These are phyloP conservation scores for Phrynocephalus guinanensis DNA, from an alignment of 2,797 vertebrate species.

Conservation along the genomic window DNA sequence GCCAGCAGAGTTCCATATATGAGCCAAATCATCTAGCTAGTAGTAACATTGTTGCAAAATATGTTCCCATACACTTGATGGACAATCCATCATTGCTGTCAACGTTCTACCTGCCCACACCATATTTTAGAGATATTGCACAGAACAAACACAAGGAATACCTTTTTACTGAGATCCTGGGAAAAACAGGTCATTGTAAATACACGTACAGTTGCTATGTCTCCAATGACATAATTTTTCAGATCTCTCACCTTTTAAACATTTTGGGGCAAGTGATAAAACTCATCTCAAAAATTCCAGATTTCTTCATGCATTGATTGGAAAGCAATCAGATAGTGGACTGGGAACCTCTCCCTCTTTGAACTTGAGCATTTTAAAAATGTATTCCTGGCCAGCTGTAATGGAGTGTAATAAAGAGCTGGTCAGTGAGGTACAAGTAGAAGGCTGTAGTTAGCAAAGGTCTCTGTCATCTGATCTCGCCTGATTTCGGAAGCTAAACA, in stretches of 20 bases:
- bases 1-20: background rate
- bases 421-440: no score
- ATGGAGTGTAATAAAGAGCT: no score
- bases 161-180: background rate
- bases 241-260: background rate
- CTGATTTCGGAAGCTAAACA: no score
- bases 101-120: no score
- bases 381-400: no score
- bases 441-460: no score
- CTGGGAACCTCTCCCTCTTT: no score
- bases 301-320: background rate
- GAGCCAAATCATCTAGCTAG: background rate
- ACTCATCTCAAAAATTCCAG: background rate
- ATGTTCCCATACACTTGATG: background rate
- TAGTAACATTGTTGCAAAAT: constrained; percentile 7
- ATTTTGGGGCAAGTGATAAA: background rate
- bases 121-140: background rate
- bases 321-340: no score
- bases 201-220: background rate
- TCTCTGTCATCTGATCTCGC: no score
- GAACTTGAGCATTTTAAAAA: no score
- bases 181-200: background rate
- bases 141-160: background rate
- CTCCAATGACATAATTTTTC: background rate
- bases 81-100: background rate